These are phyloP conservation scores for Epizoanthus scotinus DNA, from an alignment of 92 coral and sea anemone species.

Conservation along the genomic window DNA sequence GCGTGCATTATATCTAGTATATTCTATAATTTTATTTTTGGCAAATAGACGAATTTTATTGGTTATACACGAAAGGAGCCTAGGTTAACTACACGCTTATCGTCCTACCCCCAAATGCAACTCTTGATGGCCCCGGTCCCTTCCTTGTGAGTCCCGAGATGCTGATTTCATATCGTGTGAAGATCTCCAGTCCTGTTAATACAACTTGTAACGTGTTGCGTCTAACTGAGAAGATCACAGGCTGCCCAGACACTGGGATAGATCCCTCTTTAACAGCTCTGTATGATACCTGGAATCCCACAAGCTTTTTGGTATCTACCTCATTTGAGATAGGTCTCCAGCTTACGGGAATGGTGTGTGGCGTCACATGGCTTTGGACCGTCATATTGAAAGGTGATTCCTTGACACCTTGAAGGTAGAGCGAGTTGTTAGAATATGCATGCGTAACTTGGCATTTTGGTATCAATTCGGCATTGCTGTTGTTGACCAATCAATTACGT, in stretches of 20 bases:
- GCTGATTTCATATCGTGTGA: constrained; percentile 59
- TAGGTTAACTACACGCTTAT: neutral
- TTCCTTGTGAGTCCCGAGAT: constrained; percentile 65
- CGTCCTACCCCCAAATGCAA: constrained; percentile 62
- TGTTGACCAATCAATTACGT: too few species aligned
- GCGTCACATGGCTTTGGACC: constrained; percentile 63
- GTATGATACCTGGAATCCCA: constrained; percentile 76
- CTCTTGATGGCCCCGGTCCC: constrained; percentile 67
- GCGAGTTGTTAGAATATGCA: neutral
- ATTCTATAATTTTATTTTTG: too few species aligned
- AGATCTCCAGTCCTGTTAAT: constrained; percentile 45
- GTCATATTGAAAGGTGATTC: constrained; percentile 64
- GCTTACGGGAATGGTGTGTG: constrained; percentile 54
- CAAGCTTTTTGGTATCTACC: constrained; percentile 39
- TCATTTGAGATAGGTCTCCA: constrained; percentile 64
- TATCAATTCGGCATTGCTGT: too few species aligned
- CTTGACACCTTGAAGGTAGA: constrained; percentile 46
- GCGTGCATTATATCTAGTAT: too few species aligned
- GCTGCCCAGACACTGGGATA: constrained; percentile 36
- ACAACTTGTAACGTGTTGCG: constrained; percentile 30
- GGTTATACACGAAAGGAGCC: too few species aligned
- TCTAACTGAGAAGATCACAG: constrained; percentile 53
- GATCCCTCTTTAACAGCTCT: constrained; percentile 62
- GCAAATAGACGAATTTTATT: too few species aligned
- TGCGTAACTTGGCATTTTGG: too few species aligned